Conservation (phyloP, 2,888 invertebrate species). For the Deroplatys truncata region DNA sequence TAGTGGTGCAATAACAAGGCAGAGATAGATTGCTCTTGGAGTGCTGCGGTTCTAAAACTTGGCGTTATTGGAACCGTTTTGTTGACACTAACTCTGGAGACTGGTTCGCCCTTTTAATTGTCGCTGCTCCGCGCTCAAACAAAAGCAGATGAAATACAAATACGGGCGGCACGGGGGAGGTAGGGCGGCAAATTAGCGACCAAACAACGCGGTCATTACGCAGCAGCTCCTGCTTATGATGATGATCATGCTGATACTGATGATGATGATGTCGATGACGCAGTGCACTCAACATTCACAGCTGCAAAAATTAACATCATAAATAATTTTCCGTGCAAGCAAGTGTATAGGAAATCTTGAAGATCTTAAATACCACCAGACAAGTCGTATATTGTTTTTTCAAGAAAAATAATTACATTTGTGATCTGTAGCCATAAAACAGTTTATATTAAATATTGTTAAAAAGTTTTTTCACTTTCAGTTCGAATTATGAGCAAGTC, state of each 20-base stretch:
- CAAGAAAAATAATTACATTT: too few species aligned
- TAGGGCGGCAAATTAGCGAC: neutral
- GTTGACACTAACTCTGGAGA: neutral
- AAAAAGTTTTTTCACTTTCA: too few species aligned
- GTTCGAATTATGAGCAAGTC: too few species aligned
- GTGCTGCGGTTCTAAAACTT: neutral
- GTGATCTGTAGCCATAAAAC: too few species aligned
- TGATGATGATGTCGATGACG: neutral
- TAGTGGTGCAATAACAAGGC: neutral
- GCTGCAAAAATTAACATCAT: too few species aligned
- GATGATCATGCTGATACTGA: neutral
- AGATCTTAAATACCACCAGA: too few species aligned
- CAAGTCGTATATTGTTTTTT: too few species aligned
- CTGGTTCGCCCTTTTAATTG: neutral
- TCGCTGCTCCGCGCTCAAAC: neutral
- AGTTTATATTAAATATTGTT: too few species aligned
- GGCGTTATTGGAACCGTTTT: neutral
- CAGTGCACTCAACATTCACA: neutral
- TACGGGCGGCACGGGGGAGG: conserved; percentile 13
- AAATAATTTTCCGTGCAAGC: too few species aligned
- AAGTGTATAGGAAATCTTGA: too few species aligned
- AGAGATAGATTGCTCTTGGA: neutral
- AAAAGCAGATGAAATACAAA: conserved; percentile 23
- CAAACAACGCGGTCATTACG: neutral
- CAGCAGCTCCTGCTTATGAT: neutral